Base-by-base conservation (phyloP, 2,113 vertebrate genomes). In the Calypte anna region DNA sequence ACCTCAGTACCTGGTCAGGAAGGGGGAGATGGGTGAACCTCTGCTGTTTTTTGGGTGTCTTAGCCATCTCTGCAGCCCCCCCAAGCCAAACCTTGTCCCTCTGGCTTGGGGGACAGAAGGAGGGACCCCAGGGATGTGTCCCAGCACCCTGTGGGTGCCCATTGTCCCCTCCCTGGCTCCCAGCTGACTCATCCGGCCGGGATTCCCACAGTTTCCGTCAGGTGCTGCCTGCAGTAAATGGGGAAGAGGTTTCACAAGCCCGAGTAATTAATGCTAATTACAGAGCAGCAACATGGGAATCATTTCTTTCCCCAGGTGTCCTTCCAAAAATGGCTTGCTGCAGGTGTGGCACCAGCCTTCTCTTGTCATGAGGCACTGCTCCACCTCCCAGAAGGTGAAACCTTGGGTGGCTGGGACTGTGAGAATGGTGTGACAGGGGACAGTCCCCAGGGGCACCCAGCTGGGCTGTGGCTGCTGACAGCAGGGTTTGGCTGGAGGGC, bases 231-330 rank as follows among this genome's bases (percentile, higher is more conserved):
- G 90, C 57, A 95, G 82, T 94, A 64, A 75, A 58, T 62, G 82
- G 80, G 87, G 88, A 94, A 96, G 88, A 96, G 90, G 82, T 97
- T 96, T 95, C 90, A 95, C 91, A 94, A 96, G 94, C 80, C 61
- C 82, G 33, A 33, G 87, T 96, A 96, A 97, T 97, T 96, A 97
- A 94, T 93, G 94, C 90, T 96, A 96, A 97, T 97, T 96, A 96
- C 93, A 97, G 94, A 97, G 90, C 91, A 97, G 93, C 77, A 53
- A 83, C 94, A 93, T 91, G 93, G 63, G 94, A 97, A 95, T 94
- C 85, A 86, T 88, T 94, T 88, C 86, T 96, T 96, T 96, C 95
- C 92, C 92, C 88, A 88, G 94, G 91, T 96, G 91, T 88, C 95
- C 88, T 97, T 96, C 95, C 96, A 91, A 95, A 97, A 95, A 94